Conservation (phyloP, 1,140 invertebrate genomes). For the Neodiprion pinetum region DNA sequence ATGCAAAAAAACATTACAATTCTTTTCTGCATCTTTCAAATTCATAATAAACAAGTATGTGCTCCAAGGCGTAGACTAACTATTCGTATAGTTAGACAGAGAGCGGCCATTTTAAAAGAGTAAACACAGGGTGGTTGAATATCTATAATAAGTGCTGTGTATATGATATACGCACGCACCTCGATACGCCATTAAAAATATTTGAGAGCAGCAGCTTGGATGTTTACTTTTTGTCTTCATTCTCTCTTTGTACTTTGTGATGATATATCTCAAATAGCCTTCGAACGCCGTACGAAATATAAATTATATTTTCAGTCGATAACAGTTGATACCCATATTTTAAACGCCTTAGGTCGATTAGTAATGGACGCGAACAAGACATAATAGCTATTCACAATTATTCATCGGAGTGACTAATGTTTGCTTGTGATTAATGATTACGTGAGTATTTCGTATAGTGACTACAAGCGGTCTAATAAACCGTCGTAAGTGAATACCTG, state of each 20-base stretch:
- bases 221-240: conserved; percentile 1
- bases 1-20: no score
- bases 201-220: neutral
- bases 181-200: neutral
- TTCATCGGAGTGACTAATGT: neutral
- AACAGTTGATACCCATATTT: neutral
- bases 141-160: no score
- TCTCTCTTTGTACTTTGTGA: neutral
- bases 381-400: neutral
- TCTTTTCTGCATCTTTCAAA: no score
- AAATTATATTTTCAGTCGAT: neutral
- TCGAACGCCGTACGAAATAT: neutral
- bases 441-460: neutral
- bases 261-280: neutral
- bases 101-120: no score
- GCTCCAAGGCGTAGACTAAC: no score
- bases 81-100: no score
- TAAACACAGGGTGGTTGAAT: no score
- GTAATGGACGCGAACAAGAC: neutral
- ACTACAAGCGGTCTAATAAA: neutral
- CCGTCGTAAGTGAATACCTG: neutral
- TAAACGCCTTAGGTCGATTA: neutral
- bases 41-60: no score
- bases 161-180: no score
- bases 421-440: neutral